These are phyloP conservation scores for Hypocryptadius cinnamomeus DNA, from an alignment of 2,113 vertebrate genomes.

Conservation along the genomic window DNA sequence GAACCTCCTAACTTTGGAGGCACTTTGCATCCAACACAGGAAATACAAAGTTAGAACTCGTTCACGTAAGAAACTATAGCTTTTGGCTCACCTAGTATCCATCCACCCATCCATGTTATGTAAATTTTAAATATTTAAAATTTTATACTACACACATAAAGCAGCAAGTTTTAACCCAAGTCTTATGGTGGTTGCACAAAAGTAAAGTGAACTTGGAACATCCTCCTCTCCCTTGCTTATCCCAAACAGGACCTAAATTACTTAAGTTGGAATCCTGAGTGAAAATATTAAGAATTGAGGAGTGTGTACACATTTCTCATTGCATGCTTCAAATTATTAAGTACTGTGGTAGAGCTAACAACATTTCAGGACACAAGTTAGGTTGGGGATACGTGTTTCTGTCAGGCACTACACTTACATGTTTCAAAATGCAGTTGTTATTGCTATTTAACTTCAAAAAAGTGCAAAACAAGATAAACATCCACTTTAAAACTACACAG, in stretches of 20 bases:
- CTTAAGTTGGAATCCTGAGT: background rate
- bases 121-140: background rate
- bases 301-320: background rate
- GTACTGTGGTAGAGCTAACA: background rate
- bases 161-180: background rate
- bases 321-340: background rate
- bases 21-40: background rate
- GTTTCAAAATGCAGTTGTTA: background rate
- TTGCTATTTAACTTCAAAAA: background rate
- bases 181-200: background rate
- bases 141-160: background rate
- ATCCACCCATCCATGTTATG: accelerated
- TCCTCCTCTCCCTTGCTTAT: background rate
- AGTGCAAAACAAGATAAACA: background rate
- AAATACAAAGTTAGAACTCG: background rate
- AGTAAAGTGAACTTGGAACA: background rate
- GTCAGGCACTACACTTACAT: background rate
- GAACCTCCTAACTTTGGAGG: background rate
- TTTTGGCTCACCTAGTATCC: background rate
- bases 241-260: background rate
- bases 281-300: background rate
- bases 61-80: background rate
- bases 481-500: background rate
- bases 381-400: background rate
- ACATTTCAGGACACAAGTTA: background rate